phyloP scores from a whole-genome alignment of 1,140 invertebrate genomes.

The Andricus grossulariae region DNA sequence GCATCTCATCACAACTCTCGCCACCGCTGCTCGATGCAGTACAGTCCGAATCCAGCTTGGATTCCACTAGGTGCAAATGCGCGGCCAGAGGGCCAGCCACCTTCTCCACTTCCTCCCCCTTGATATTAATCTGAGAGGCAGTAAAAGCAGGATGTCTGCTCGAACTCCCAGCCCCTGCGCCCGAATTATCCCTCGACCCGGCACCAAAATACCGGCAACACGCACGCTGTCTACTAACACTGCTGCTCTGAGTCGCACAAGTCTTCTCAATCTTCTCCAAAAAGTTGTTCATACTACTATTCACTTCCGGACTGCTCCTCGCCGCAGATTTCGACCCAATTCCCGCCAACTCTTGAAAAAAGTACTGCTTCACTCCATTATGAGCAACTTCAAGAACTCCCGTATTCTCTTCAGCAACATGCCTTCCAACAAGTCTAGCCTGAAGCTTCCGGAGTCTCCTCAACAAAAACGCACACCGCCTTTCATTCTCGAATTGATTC shows the following conservation, averaged over 20 bases:
- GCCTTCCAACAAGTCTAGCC: constrained; percentile 82
- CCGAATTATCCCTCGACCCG: constrained; percentile 76
- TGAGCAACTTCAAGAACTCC: constrained; percentile 84
- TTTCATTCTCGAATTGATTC: constrained; percentile 81
- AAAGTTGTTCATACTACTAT: constrained; percentile 63
- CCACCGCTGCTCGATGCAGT: constrained; percentile 95
- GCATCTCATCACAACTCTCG: constrained; percentile 94
- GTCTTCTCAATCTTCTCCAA: constrained; percentile 71
- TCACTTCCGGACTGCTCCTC: constrained; percentile 65
- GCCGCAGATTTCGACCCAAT: constrained; percentile 60
- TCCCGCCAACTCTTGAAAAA: constrained; percentile 69
- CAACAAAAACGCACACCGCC: constrained; percentile 82
- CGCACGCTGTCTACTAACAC: constrained; percentile 63
- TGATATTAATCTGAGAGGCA: constrained; percentile 74
- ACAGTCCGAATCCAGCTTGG: constrained; percentile 91
- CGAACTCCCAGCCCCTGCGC: constrained; percentile 57
- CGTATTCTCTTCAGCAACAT: constrained; percentile 84
- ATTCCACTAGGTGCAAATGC: constrained; percentile 83
- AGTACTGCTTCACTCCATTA: constrained; percentile 72
- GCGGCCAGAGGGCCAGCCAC: constrained; percentile 82
- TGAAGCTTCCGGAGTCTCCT: constrained; percentile 86
- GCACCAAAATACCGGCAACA: constrained; percentile 79
- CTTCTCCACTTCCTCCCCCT: constrained; percentile 78
- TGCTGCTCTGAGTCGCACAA: constrained; percentile 67
- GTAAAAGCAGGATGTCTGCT: constrained; percentile 69